A percentile compares a stretch with the other conserved stretches of the same genome.
phyloP scores from a whole-genome alignment of 2,797 vertebrate species.

The Borostomias antarcticus region DNA sequence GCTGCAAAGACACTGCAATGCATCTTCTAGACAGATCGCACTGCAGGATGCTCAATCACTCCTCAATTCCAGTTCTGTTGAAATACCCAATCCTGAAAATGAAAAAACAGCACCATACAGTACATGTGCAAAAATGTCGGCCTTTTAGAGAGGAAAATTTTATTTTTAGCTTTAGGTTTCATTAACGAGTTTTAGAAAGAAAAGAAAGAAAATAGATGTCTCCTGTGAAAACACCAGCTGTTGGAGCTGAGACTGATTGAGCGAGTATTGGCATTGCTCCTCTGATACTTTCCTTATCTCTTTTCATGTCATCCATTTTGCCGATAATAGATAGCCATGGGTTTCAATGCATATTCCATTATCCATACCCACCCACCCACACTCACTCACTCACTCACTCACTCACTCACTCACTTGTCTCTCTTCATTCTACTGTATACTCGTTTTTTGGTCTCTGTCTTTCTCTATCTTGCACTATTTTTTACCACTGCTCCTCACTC shows the following conservation, averaged over 20 bases:
- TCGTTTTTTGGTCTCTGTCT: no score
- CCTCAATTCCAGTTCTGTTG: background rate
- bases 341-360: conserved; percentile 33
- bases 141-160: background rate
- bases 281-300: conserved; percentile 56
- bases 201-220: conserved; percentile 27
- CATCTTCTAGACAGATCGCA: conserved; percentile 25
- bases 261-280: conserved; percentile 60
- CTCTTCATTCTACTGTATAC: no score
- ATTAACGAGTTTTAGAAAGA: conserved; percentile 27
- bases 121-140: no score
- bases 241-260: conserved; percentile 61
- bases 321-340: conserved; percentile 47
- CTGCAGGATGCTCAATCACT: conserved; percentile 21
- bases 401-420: background rate
- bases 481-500: no score
- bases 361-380: background rate
- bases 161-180: background rate
- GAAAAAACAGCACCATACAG: no score
- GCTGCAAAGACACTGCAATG: conserved; percentile 6
- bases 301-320: conserved; percentile 48
- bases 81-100: background rate
- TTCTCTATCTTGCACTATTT: conserved; percentile 24
- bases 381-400: background rate
- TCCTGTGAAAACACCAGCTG: conserved; percentile 52